Conservation (phyloP, 2,888 invertebrate genomes). For the Tupiocoris notatus region DNA sequence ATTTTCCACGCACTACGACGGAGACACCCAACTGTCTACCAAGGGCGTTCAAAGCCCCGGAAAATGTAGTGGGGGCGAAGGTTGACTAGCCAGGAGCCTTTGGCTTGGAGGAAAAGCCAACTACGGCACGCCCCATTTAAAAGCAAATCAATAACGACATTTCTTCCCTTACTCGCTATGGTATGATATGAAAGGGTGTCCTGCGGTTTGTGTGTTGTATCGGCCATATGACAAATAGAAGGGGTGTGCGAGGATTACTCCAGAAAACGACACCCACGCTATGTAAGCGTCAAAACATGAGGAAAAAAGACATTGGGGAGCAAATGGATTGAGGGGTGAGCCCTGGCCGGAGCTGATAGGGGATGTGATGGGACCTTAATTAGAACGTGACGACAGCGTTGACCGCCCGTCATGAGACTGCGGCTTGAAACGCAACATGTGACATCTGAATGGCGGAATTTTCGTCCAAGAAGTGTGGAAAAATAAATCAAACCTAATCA, state of each 20-base stretch:
- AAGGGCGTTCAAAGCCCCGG: constrained; percentile 20
- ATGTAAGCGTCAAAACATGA: neutral
- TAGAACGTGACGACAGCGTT: neutral
- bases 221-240: neutral
- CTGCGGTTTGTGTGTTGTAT: neutral
- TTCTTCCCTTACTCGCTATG: neutral
- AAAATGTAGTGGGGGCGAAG: neutral
- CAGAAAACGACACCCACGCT: neutral
- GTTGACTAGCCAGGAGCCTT: neutral
- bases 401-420: neutral
- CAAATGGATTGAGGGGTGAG: constrained; percentile 11
- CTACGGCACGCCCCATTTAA: constrained; percentile 28
- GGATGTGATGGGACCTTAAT: constrained; percentile 7
- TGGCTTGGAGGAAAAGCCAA: constrained; percentile 11
- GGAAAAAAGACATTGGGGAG: neutral
- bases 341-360: neutral
- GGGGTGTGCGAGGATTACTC: neutral
- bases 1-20: constrained; percentile 18
- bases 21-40: constrained; percentile 22
- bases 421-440: constrained; percentile 1
- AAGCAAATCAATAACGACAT: constrained; percentile 21
- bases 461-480: no score
- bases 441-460: no score
- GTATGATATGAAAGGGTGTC: neutral
- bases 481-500: no score